Evolutionary conservation across 2,113 vertebrate genomes (phyloP), one percentile per base, ranked within the genome.

Genomic region (Amblyopsis rosae): DNA sequence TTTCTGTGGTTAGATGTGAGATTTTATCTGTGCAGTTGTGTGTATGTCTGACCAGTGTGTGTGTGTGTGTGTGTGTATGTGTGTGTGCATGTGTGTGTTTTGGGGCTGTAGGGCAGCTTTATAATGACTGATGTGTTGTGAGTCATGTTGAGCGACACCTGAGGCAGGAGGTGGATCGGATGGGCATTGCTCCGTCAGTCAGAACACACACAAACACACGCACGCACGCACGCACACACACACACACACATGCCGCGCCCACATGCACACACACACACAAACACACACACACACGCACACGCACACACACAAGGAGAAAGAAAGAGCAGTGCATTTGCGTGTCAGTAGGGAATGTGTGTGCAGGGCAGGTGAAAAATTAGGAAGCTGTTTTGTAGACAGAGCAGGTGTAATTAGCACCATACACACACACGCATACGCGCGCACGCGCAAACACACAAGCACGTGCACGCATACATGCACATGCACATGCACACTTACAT

Each of bases 31-130:
- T 62, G 60, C 12, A 48, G 60, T 48, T 46, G 45, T 62, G 33
- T 51, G 16, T 63, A 19, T 33, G 47, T 64, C 9, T 46, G 59
- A 41, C 16, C 15, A n/a, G 48, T 35, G 55, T 59, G 12, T 35
- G 48, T 65, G 62, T 65, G n/a, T 65, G 62, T 53, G 49, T 65
- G 49, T 53, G 49, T 41, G 32, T 53, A 9, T 65, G 62, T 65
- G 51, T 58, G 45, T 57, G 59, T 70, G 77, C 53, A 60, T 67
- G 77, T 77, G 74, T 82, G 77, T 92, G 90, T 92, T 92, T 91
- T 92, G 89, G 76, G 90, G 85, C 92, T 91, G 82, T 79, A 12
- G 91, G 91, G 91, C 88, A 88, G 80, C 70, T 88, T 92, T 90
- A 88, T 80, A 75, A 84, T 91, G 88, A 92, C 87, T 87, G 90